A percentile compares a stretch with the other conserved stretches of the same genome.
These are phyloP conservation scores for fruit fly (Drosophila melanogaster) DNA, from an alignment of 1,140 invertebrate genomes.

Conservation along the genomic window DNA sequence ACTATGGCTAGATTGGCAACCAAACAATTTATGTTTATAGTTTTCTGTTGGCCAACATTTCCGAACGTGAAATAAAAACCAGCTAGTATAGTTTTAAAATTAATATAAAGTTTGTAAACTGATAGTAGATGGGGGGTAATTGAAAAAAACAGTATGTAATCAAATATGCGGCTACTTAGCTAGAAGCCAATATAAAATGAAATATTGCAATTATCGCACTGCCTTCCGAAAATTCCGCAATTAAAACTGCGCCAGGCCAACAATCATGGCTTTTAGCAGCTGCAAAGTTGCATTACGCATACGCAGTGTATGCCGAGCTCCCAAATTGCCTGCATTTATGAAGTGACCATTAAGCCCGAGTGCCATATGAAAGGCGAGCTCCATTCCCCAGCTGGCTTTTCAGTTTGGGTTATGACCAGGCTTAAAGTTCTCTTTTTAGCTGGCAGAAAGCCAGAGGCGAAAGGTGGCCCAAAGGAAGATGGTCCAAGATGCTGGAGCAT, in stretches of 20 bases:
- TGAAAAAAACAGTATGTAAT: slow-evolving; percentile 2
- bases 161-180: not conserved
- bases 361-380: slow-evolving; percentile 38
- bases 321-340: slow-evolving; percentile 72
- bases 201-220: slow-evolving; percentile 4
- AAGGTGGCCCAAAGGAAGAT: slow-evolving; percentile 19
- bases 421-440: slow-evolving; percentile 5
- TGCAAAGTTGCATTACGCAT: slow-evolving; percentile 28
- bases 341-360: slow-evolving; percentile 63
- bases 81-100: not conserved
- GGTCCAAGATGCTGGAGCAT: slow-evolving; percentile 27
- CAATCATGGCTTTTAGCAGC: slow-evolving; percentile 41
- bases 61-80: not conserved
- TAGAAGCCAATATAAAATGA: slow-evolving; percentile 1
- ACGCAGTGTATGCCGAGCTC: slow-evolving; percentile 48
- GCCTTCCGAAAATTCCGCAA: slow-evolving; percentile 44
- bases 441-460: slow-evolving; percentile 34
- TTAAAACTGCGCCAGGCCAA: slow-evolving; percentile 51
- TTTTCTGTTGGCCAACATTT: slow-evolving; percentile 9
- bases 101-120: slow-evolving; percentile 4
- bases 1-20: slow-evolving; percentile 17
- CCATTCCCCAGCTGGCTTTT: slow-evolving; percentile 1
- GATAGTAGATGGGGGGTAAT: not conserved
- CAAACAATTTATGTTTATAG: slow-evolving; percentile 36
- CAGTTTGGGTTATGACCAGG: not conserved